Base-by-base conservation (phyloP, 1,140 invertebrate genomes). In the Diprion similis region DNA sequence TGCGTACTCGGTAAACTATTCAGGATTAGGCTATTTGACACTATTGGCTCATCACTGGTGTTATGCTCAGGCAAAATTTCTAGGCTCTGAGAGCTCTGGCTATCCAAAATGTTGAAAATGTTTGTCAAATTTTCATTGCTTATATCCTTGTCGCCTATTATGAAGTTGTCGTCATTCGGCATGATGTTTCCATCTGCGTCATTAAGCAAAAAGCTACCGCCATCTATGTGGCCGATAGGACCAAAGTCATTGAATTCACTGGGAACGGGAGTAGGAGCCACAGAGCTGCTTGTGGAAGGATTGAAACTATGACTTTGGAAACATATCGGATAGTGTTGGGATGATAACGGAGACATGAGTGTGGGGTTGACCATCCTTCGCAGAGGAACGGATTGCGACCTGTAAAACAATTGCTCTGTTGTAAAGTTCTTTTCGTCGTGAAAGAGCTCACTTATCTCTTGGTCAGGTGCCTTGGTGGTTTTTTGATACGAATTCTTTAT, bases 331-430 rank as follows among this genome's bases (percentile, higher is more conserved):
- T 84, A 77, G 37, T 82, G 80, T 15, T 77, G 17, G 15, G 73
- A 68, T 2, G 80, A 82, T 17, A 81, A 79, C 7, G 84, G 84
- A 7, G 87, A 89, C 72, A 86, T 81, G 7, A 87, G 73, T 15
- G 82, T 79, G 0, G 83, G 83, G 79, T 84, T 85, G 11, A 88
- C 85, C 91, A 92, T 92, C 70, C 91, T 90, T 78, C 92, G 91
- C n/a, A 94, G 82, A 0, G 94, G 94, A 24, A 94, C 94, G 0
- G 93, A 95, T 79, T 94, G 93, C 6, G 93, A 94, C 66, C 94
- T 89, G 76, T 91, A 92, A 3, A 88, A 81, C 9, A 84, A 70
- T 66, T 84, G 84, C 64, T 87, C 86, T 9, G 75, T 85, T 1
- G 72, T 73, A 17, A 81, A 76, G 1, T 81, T 78, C 70, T 84